phyloP scores from a whole-genome alignment of 2,888 invertebrate species.

The Timandra comae region DNA sequence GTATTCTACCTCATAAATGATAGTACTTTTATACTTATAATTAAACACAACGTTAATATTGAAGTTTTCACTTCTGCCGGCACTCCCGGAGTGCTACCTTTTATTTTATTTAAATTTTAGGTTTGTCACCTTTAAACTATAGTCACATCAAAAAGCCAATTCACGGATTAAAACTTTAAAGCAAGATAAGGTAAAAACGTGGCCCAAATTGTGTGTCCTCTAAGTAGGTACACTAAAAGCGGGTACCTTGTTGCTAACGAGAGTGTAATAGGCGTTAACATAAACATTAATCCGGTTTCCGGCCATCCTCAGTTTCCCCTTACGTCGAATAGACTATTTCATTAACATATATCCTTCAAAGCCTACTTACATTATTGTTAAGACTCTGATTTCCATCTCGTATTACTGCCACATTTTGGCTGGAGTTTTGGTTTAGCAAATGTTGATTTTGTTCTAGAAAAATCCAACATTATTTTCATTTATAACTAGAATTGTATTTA shows the following conservation, averaged over 20 bases:
- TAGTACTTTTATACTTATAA: too few species aligned
- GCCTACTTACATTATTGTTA: constrained; percentile 4
- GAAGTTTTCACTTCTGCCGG: too few species aligned
- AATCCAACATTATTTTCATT: too few species aligned
- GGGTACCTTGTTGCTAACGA: constrained; percentile 27
- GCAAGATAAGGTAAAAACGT: neutral
- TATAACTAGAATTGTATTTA: too few species aligned
- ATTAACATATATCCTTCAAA: constrained; percentile 28
- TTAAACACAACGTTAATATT: too few species aligned
- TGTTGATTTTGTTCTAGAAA: too few species aligned
- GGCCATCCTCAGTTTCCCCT: constrained; percentile 9
- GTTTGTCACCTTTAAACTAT: neutral
- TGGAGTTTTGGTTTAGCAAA: too few species aligned
- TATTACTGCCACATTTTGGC: too few species aligned
- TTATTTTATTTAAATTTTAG: too few species aligned
- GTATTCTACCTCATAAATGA: too few species aligned
- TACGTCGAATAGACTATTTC: constrained; percentile 21
- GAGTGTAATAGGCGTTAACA: constrained; percentile 28
- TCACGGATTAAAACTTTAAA: neutral
- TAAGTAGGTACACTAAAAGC: constrained; percentile 11
- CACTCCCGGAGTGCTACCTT: too few species aligned
- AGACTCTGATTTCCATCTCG: neutral
- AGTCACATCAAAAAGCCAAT: constrained; percentile 12
- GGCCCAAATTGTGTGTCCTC: neutral
- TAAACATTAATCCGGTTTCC: constrained; percentile 29